Evolutionary conservation across 2,888 invertebrate genomes (phyloP).

Genomic region (Labia minor): DNA sequence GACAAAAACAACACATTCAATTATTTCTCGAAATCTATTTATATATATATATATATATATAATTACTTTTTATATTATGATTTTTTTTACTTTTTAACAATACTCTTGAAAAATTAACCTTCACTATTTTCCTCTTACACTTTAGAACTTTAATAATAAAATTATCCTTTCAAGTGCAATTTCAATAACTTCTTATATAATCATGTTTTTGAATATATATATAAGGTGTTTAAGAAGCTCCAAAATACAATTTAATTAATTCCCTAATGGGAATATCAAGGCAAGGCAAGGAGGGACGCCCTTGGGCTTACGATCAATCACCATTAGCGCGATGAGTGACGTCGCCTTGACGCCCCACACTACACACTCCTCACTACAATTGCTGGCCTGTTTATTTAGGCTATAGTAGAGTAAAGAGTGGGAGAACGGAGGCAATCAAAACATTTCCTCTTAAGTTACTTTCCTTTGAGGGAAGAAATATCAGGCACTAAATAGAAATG

Average conservation of each 20-base stretch:
- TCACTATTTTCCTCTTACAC: background rate
- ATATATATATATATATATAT: too few species aligned
- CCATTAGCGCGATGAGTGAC: slow-evolving; percentile 7
- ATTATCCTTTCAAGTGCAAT: slow-evolving; percentile 13
- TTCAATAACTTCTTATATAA: background rate
- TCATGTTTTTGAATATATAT: background rate
- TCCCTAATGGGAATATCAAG: slow-evolving; percentile 2
- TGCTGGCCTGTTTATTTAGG: background rate
- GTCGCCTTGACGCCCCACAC: background rate
- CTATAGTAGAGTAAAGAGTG: background rate
- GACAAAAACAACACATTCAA: too few species aligned
- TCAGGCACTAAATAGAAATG: too few species aligned
- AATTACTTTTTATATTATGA: too few species aligned
- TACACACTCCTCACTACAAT: background rate
- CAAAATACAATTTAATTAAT: slow-evolving; percentile 13
- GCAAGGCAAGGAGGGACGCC: background rate
- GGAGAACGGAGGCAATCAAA: too few species aligned
- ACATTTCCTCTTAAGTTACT: too few species aligned
- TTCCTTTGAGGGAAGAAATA: too few species aligned
- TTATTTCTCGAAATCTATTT: too few species aligned
- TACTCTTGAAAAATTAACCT: background rate
- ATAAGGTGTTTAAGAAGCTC: background rate
- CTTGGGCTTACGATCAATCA: slow-evolving; percentile 5
- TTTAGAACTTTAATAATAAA: slow-evolving; percentile 4
- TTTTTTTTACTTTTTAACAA: too few species aligned